Evolutionary conservation across 1,140 invertebrate genomes (phyloP).

Genomic region (Tetramorium simillimum): DNA sequence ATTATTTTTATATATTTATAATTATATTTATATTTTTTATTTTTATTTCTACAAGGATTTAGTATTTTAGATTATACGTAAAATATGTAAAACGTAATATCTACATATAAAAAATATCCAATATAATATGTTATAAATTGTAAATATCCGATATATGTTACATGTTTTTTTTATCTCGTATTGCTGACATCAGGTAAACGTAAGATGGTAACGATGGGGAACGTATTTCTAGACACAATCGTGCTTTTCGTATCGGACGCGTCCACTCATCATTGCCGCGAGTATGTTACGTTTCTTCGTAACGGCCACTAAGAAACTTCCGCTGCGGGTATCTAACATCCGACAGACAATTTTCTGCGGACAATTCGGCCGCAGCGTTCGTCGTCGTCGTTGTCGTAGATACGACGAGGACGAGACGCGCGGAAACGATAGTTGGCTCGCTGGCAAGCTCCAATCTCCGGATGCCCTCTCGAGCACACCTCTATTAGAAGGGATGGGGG

Average conservation of each 20-base stretch:
- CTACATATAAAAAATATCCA: not conserved
- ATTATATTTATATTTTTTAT: not conserved
- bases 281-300: slow-evolving; percentile 53
- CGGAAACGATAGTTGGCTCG: slow-evolving; percentile 73
- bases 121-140: not conserved
- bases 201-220: slow-evolving; percentile 26
- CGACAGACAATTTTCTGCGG: slow-evolving; percentile 58
- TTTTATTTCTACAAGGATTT: not conserved
- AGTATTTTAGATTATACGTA: too few relatives aligned
- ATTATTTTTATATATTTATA: too few relatives aligned
- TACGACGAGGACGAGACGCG: slow-evolving; percentile 55
- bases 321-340: slow-evolving; percentile 43
- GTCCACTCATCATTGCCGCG: slow-evolving; percentile 41
- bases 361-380: slow-evolving; percentile 43
- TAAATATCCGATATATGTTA: not conserved
- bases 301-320: slow-evolving; percentile 48
- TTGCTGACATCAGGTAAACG: slow-evolving; percentile 15
- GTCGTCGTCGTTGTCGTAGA: slow-evolving; percentile 25
- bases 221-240: slow-evolving; percentile 47
- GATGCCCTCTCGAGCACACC: slow-evolving; percentile 61
- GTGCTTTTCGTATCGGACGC: slow-evolving; percentile 23
- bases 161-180: not conserved
- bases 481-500: not conserved
- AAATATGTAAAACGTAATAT: not conserved
- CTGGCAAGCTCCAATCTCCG: slow-evolving; percentile 77